These are phyloP conservation scores for Misgurnus mizolepis DNA, from an alignment of 2,113 vertebrate species.

Conservation along the genomic window DNA sequence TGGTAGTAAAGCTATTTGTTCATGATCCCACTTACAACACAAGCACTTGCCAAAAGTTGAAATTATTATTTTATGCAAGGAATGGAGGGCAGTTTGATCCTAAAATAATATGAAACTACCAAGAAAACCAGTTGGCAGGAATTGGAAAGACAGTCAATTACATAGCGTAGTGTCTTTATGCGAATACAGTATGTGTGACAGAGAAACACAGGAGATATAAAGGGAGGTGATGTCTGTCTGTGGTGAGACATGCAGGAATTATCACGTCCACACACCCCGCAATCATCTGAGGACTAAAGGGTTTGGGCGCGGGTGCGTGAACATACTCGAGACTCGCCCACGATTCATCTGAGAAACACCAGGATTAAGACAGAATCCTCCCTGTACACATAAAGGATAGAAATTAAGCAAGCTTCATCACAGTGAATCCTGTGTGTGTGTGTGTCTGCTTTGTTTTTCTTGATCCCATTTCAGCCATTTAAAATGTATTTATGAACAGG, in stretches of 20 bases:
- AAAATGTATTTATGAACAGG: too few species aligned
- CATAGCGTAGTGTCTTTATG: neutral
- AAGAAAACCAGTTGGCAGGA: too few species aligned
- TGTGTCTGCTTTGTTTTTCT: too few species aligned
- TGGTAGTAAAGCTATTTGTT: too few species aligned
- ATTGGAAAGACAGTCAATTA: neutral
- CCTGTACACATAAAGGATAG: neutral
- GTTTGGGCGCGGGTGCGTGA: neutral
- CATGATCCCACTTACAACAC: too few species aligned
- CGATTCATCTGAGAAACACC: neutral
- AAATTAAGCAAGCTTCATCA: neutral
- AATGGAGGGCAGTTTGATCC: too few species aligned
- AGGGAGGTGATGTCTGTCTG: neutral
- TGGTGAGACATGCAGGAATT: conserved; percentile 1
- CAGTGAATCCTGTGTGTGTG: neutral
- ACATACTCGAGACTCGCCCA: neutral
- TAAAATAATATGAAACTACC: too few species aligned
- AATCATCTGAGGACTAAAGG: neutral
- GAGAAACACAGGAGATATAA: neutral
- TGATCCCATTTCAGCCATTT: too few species aligned
- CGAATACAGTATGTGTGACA: neutral
- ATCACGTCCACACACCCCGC: neutral
- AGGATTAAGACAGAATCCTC: neutral
- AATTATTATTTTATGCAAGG: too few species aligned
- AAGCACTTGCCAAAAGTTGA: too few species aligned